Percentiles rank a stretch among this genome's conserved stretches.
Conservation (phyloP, 37 sponge, comb jelly and placozoan species). For the Theonella swinhoei region DNA sequence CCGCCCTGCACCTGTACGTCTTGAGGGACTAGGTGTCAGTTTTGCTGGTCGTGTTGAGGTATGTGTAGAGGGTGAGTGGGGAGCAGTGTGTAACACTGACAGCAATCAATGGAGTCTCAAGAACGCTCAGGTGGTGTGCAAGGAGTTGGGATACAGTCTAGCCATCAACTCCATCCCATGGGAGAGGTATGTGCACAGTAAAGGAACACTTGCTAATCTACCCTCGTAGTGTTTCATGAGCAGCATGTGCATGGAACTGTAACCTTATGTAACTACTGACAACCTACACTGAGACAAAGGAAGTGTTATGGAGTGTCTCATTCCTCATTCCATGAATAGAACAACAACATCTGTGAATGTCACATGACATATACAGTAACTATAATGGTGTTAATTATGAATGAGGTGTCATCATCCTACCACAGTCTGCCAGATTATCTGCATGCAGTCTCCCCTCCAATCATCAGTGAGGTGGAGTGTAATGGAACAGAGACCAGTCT, state of each 20-base stretch:
- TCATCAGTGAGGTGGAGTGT: neutral
- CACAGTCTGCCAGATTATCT: neutral
- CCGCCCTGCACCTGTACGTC: too few relatives aligned
- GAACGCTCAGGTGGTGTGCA: slow-evolving; percentile 59
- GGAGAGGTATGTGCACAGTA: slow-evolving; percentile 8
- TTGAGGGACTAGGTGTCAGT: neutral
- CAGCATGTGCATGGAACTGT: too few relatives aligned
- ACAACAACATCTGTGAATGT: too few relatives aligned
- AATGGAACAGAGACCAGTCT: neutral
- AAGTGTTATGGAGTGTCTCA: too few relatives aligned
- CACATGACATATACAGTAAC: too few relatives aligned
- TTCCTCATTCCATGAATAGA: too few relatives aligned
- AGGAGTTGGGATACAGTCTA: slow-evolving; percentile 24
- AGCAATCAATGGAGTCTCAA: slow-evolving; percentile 37
- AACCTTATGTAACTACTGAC: too few relatives aligned
- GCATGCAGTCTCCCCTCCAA: neutral
- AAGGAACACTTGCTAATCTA: too few relatives aligned
- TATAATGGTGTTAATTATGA: too few relatives aligned
- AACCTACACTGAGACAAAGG: too few relatives aligned
- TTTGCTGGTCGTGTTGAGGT: neutral
- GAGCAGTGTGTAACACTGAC: slow-evolving; percentile 22
- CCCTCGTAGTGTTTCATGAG: too few relatives aligned
- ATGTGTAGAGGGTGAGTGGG: slow-evolving; percentile 35
- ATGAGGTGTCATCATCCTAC: too few relatives aligned
- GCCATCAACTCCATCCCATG: slow-evolving; percentile 45